A percentile compares a stretch with the other conserved stretches of the same genome.
phyloP scores from a whole-genome alignment of 2,113 vertebrate species.

The Coptodon bakossiorum region DNA sequence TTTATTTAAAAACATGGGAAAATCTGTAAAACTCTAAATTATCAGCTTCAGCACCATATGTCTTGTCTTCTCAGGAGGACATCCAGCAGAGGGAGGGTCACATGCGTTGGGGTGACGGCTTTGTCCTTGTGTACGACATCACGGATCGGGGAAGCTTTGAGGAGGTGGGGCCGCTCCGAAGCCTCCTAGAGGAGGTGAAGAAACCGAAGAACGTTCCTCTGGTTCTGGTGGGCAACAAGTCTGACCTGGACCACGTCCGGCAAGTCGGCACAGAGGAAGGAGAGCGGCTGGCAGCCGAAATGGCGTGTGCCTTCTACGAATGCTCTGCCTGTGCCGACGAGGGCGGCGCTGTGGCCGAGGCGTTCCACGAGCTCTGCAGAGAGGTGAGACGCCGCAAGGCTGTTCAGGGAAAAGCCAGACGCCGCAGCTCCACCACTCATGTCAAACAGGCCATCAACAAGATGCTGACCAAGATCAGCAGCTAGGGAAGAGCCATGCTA shows the following conservation, averaged over 20 bases:
- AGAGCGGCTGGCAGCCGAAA: slow-evolving; percentile 89
- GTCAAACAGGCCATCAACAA: slow-evolving; percentile 99
- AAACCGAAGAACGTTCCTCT: slow-evolving; percentile 91
- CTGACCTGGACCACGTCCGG: slow-evolving; percentile 89
- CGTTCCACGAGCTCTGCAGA: slow-evolving; percentile 91
- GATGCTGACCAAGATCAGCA: slow-evolving; percentile 99
- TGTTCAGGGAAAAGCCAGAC: slow-evolving; percentile 89
- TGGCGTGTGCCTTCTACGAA: slow-evolving; percentile 95
- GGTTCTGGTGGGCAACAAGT: slow-evolving; percentile 95
- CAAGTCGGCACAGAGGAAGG: slow-evolving; percentile 94
- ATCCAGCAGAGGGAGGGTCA: slow-evolving; percentile 89
- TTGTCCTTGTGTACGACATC: slow-evolving; percentile 94
- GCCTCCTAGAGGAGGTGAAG: slow-evolving; percentile 89
- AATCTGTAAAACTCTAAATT: background rate
- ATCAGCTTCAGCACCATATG: background rate
- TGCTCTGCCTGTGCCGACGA: slow-evolving; percentile 93
- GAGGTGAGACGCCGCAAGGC: slow-evolving; percentile 88
- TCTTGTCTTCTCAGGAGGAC: slow-evolving; percentile 78
- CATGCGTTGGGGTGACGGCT: slow-evolving; percentile 94
- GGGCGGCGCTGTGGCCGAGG: slow-evolving; percentile 81
- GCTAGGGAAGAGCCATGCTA: slow-evolving; percentile 64
- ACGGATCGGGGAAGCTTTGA: slow-evolving; percentile 94
- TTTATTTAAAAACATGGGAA: background rate
- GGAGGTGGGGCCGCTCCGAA: slow-evolving; percentile 85
- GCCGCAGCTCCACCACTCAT: slow-evolving; percentile 94